Percentiles rank a stretch among this genome's conserved stretches.
Evolutionary conservation across 2,797 vertebrate species (phyloP).

Genomic region (Tauraco hartlaubi): DNA sequence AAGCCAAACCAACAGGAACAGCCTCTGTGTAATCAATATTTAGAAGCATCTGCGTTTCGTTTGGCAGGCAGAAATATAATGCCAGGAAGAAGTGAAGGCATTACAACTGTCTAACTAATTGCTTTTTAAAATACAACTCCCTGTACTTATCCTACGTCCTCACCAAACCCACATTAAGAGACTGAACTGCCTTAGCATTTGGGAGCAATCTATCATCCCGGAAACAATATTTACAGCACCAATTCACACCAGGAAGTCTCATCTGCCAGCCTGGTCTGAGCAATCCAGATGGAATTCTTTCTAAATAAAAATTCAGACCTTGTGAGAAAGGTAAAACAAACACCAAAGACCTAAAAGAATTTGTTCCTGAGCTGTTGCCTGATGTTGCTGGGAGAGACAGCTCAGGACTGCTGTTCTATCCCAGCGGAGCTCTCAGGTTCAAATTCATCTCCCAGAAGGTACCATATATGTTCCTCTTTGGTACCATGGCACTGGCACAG

Average conservation of each 20-base stretch:
- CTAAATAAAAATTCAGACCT: not conserved
- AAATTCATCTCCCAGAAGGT: not conserved
- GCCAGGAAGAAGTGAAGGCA: not conserved
- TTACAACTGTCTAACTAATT: not conserved
- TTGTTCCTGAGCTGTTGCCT: not conserved
- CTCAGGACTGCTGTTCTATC: not conserved
- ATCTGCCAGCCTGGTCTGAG: not conserved
- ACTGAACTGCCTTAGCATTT: not conserved
- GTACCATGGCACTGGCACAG: not conserved
- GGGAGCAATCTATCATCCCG: not conserved
- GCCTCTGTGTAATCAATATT: not conserved
- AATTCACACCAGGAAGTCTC: not conserved
- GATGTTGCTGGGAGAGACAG: not conserved
- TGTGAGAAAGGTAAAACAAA: not conserved
- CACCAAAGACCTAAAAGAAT: not conserved
- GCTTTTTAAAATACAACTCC: not conserved
- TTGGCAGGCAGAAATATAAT: not conserved
- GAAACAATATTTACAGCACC: not conserved
- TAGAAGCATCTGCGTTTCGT: not conserved
- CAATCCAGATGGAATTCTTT: not conserved
- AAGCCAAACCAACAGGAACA: not conserved
- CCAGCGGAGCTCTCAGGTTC: not conserved
- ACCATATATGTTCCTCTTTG: not conserved
- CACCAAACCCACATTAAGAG: not conserved
- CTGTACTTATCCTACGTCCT: not conserved